These are phyloP conservation scores for Anisognathus igniventris DNA, from an alignment of 2,797 vertebrate genomes.

Conservation along the genomic window DNA sequence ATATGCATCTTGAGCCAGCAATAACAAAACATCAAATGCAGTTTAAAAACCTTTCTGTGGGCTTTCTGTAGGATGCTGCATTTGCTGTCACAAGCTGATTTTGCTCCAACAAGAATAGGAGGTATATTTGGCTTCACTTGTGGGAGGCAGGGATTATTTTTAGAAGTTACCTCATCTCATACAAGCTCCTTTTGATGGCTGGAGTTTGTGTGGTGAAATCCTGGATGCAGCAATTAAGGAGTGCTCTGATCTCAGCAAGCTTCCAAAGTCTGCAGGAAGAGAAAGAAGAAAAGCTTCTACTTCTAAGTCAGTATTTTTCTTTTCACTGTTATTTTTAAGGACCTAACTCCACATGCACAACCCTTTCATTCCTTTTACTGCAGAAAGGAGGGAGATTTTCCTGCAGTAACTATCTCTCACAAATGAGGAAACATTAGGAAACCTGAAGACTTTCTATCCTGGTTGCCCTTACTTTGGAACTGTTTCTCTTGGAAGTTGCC, in stretches of 20 bases:
- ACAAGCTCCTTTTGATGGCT: constrained; percentile 41
- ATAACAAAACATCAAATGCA: neutral
- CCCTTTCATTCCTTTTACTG: neutral
- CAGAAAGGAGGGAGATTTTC: neutral
- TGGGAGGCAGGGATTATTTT: constrained; percentile 52
- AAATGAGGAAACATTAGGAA: neutral
- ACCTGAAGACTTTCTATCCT: neutral
- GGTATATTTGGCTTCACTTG: constrained; percentile 51
- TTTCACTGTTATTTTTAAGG: neutral
- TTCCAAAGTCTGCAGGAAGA: neutral
- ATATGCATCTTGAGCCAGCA: constrained; percentile 2
- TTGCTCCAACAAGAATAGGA: neutral
- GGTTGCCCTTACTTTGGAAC: neutral
- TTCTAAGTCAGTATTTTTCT: neutral
- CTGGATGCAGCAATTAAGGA: constrained; percentile 42
- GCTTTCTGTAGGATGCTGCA: constrained; percentile 16
- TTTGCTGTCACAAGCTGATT: constrained; percentile 33
- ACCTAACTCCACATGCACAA: neutral
- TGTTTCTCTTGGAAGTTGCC: neutral
- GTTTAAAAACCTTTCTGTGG: neutral
- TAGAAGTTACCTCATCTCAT: constrained; percentile 47
- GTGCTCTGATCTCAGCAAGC: constrained; percentile 40
- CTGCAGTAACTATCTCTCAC: neutral
- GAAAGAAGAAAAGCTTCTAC: neutral
- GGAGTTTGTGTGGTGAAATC: constrained; percentile 23